These are phyloP conservation scores for Entomobrya proxima DNA, from an alignment of 2,888 invertebrate genomes.

Conservation along the genomic window DNA sequence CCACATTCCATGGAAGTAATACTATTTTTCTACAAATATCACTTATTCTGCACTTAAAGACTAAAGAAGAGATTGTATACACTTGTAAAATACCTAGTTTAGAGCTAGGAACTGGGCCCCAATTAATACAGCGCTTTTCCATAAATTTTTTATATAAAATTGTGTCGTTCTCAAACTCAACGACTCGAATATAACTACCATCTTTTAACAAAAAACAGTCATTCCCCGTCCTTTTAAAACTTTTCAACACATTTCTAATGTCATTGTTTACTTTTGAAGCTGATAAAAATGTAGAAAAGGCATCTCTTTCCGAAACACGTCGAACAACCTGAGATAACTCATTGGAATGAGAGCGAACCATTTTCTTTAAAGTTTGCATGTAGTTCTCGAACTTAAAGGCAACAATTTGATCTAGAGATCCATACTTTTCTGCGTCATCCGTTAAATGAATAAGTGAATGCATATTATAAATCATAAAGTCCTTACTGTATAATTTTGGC, in stretches of 20 bases:
- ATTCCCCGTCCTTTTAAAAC: background rate
- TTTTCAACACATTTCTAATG: background rate
- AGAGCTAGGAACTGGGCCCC: background rate
- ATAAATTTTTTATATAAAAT: background rate
- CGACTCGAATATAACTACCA: background rate
- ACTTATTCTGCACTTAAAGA: too few relatives aligned
- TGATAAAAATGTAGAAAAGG: background rate
- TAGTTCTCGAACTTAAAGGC: background rate
- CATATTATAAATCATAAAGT: slow-evolving; percentile 1
- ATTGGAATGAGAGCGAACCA: background rate
- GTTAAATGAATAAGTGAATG: background rate
- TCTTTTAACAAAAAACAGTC: background rate
- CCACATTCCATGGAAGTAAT: too few relatives aligned
- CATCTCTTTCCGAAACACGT: background rate
- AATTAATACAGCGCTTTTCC: background rate
- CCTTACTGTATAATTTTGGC: background rate
- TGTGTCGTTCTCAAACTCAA: background rate
- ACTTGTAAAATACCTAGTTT: background rate
- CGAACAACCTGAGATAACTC: too few relatives aligned
- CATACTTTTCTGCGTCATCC: background rate
- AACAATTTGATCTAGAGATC: background rate
- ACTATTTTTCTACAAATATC: too few relatives aligned
- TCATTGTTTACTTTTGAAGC: background rate
- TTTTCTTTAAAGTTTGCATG: slow-evolving; percentile 9
- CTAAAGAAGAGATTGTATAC: too few relatives aligned